Conservation (phyloP, 1,140 invertebrate genomes). For the Contarinia nasturtii region DNA sequence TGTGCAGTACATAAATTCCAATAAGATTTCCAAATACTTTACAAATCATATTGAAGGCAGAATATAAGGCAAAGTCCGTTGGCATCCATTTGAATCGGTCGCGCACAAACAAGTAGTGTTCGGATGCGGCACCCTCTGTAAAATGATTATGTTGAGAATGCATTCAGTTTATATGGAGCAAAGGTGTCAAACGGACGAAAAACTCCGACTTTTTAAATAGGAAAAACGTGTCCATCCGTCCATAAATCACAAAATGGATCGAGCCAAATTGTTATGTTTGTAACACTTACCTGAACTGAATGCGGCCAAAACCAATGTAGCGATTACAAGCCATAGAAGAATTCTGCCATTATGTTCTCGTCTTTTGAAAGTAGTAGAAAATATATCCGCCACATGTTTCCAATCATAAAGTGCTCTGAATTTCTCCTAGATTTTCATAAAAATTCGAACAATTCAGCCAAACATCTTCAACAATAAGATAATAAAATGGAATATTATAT, state of each 20-base stretch:
- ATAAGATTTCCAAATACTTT: slow-evolving; percentile 30
- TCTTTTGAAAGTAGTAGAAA: slow-evolving; percentile 33
- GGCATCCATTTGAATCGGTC: slow-evolving; percentile 45
- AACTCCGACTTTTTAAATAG: too few relatives aligned
- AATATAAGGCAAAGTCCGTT: slow-evolving; percentile 34
- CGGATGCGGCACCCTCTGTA: slow-evolving; percentile 26
- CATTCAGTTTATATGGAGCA: too few relatives aligned
- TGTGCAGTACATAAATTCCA: slow-evolving; percentile 30
- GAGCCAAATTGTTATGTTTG: too few relatives aligned
- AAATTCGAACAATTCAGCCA: too few relatives aligned
- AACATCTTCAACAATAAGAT: too few relatives aligned
- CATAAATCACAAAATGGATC: neutral
- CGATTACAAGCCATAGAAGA: slow-evolving; percentile 37
- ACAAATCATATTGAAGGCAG: slow-evolving; percentile 23
- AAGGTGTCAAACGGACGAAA: too few relatives aligned
- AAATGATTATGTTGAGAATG: too few relatives aligned
- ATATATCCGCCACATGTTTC: slow-evolving; percentile 34
- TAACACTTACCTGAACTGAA: slow-evolving; percentile 29
- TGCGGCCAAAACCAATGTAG: slow-evolving; percentile 31
- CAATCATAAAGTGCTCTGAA: slow-evolving; percentile 31
- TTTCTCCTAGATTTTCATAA: too few relatives aligned
- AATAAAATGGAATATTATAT: too few relatives aligned
- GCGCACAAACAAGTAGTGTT: slow-evolving; percentile 40
- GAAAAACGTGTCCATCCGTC: too few relatives aligned
- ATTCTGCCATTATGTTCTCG: slow-evolving; percentile 34